Evolutionary conservation across 2,113 vertebrate species (phyloP).

Genomic region (Chamaea fasciata): DNA sequence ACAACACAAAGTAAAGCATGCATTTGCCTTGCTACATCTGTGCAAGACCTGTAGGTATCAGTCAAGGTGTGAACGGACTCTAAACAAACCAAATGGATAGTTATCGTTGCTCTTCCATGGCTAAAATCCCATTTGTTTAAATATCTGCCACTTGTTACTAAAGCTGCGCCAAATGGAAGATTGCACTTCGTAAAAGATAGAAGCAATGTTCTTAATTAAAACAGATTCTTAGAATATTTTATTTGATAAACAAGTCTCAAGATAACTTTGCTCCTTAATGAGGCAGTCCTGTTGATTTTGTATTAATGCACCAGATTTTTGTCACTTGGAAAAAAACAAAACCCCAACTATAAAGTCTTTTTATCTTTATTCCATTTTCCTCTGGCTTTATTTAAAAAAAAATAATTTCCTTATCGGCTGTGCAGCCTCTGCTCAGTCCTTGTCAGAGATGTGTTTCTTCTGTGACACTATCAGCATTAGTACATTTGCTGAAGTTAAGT

Average conservation of each 20-base stretch:
- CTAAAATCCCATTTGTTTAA: slow-evolving; percentile 43
- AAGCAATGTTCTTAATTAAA: slow-evolving; percentile 37
- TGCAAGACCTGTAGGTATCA: background rate
- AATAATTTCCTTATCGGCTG: slow-evolving; percentile 58
- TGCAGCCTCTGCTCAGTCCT: slow-evolving; percentile 21
- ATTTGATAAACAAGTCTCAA: slow-evolving; percentile 52
- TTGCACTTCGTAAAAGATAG: background rate
- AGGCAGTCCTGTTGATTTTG: slow-evolving; percentile 6
- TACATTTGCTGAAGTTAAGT: slow-evolving; percentile 48
- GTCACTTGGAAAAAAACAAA: background rate
- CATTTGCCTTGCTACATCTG: background rate
- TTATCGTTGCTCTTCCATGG: background rate
- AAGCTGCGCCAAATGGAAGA: slow-evolving; percentile 2
- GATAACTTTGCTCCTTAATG: slow-evolving; percentile 59
- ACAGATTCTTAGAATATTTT: slow-evolving; percentile 31
- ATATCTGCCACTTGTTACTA: slow-evolving; percentile 18
- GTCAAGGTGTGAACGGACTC: slow-evolving; percentile 11
- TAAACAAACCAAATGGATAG: slow-evolving; percentile 28
- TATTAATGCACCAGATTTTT: slow-evolving; percentile 57
- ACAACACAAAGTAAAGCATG: background rate
- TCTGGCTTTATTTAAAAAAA: slow-evolving; percentile 55
- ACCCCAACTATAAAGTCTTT: slow-evolving; percentile 19
- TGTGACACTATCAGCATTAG: slow-evolving; percentile 47
- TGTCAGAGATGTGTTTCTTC: slow-evolving; percentile 43
- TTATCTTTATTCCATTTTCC: slow-evolving; percentile 64